These are phyloP conservation scores for Drosophila tanythrix DNA, from an alignment of 2,888 invertebrate species.

Conservation along the genomic window DNA sequence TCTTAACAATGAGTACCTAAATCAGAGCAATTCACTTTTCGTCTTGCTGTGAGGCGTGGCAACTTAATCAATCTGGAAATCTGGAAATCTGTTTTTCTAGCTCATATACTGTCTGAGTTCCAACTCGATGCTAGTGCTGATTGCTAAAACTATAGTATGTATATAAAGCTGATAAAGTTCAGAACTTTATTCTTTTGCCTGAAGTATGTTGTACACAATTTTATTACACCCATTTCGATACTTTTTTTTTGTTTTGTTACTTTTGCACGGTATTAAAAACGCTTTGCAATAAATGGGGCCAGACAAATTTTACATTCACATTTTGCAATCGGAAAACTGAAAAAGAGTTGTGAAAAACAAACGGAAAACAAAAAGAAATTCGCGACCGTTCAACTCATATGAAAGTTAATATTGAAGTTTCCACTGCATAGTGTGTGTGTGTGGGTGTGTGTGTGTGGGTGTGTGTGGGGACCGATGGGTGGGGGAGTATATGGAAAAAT, in stretches of 20 bases:
- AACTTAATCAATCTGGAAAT: background rate
- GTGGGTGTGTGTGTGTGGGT: conserved; percentile 3
- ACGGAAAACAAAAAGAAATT: conserved; percentile 15
- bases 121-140: background rate
- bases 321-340: conserved; percentile 55
- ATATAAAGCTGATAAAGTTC: background rate
- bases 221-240: background rate
- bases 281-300: conserved; percentile 55
- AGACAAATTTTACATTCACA: conserved; percentile 54
- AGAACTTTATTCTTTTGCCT: background rate
- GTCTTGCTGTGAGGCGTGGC: background rate
- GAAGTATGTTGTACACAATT: background rate
- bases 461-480: conserved; percentile 2
- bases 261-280: conserved; percentile 20
- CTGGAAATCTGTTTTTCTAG: background rate
- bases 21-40: background rate
- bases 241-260: background rate
- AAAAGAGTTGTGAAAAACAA: conserved; percentile 24
- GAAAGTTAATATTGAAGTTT: conserved; percentile 70
- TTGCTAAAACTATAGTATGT: background rate
- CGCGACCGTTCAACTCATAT: conserved; percentile 66
- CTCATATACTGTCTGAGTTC: background rate
- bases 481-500: conserved; percentile 38
- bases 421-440: conserved; percentile 18
- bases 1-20: background rate